Percentiles rank a stretch among this genome's conserved stretches.
These are phyloP conservation scores for Gila orcuttii DNA, from an alignment of 2,113 vertebrate species.

Conservation along the genomic window DNA sequence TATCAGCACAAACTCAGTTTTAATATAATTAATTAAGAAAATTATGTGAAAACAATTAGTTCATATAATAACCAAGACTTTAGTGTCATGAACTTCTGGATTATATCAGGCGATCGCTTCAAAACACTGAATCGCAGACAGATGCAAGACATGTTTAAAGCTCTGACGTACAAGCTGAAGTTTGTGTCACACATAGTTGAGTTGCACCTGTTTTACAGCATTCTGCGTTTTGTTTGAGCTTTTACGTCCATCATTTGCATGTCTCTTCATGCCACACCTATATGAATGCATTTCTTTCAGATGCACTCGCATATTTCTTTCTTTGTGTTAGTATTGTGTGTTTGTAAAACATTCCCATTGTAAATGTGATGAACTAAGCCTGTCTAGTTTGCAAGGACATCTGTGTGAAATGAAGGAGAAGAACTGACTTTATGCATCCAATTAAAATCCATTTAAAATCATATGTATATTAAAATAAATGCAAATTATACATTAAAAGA, in stretches of 20 bases:
- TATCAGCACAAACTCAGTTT: neutral
- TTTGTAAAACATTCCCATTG: neutral
- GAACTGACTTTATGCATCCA: no score
- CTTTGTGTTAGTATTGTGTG: neutral
- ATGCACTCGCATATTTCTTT: neutral
- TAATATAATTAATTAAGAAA: neutral
- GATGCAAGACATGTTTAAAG: neutral
- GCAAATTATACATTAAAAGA: no score
- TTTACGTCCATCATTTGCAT: neutral
- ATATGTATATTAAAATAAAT: no score
- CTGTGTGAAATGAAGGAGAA: no score
- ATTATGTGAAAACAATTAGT: neutral
- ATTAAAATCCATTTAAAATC: no score
- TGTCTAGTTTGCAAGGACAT: no score
- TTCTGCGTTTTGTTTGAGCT: neutral
- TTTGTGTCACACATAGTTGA: neutral
- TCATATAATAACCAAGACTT: neutral
- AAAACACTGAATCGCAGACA: neutral
- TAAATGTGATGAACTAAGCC: no score
- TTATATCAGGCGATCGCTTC: neutral
- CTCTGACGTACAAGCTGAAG: neutral
- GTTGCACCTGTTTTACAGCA: neutral
- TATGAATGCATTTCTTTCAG: neutral
- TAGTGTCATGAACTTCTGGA: neutral
- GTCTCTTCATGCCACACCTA: neutral